A percentile compares a stretch with the other conserved stretches of the same genome.
phyloP scores from a whole-genome alignment of 2,113 vertebrate genomes.

The Aspidoscelis tigris region DNA sequence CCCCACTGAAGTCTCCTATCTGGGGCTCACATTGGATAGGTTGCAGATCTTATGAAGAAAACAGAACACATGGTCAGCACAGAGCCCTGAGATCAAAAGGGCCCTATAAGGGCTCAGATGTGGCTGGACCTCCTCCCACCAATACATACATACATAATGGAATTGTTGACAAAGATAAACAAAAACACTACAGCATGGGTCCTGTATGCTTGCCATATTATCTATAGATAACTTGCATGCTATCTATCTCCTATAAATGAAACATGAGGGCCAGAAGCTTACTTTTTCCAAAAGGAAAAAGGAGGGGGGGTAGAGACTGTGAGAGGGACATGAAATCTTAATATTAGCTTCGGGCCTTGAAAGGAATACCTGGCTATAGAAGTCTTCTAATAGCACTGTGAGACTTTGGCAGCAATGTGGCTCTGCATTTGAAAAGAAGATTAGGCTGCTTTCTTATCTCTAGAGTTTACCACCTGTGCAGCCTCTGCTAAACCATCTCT shows the following conservation, averaged over 20 bases:
- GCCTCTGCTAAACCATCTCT: background rate
- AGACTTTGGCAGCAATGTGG: slow-evolving; percentile 13
- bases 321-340: no score
- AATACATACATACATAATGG: background rate
- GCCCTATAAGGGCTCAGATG: background rate
- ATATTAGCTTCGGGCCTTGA: background rate
- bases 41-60: background rate
- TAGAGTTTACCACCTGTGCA: slow-evolving; percentile 20
- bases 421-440: slow-evolving; percentile 18
- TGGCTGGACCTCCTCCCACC: background rate
- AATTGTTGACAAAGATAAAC: no score
- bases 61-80: background rate
- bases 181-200: background rate
- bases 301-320: background rate
- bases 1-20: background rate
- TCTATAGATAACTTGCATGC: background rate
- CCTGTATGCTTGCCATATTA: background rate
- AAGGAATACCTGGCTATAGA: background rate
- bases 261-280: background rate
- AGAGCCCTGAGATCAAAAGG: background rate
- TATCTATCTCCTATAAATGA: background rate
- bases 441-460: slow-evolving; percentile 40
- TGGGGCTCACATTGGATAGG: background rate
- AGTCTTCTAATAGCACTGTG: background rate
- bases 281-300: background rate